Evolutionary conservation across 2,888 invertebrate species (phyloP).

Genomic region (Helicoverpa assulta): DNA sequence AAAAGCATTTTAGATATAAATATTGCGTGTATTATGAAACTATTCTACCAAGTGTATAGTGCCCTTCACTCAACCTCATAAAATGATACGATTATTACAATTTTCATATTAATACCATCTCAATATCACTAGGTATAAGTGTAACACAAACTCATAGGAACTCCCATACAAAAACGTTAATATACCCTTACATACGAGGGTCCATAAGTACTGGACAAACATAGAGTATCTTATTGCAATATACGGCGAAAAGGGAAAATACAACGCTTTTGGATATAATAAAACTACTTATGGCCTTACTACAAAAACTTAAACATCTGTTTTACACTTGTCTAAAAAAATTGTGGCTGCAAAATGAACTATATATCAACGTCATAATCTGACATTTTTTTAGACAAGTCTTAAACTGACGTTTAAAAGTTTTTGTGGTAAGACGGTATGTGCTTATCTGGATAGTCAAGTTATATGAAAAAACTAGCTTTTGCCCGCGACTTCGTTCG

Average conservation of each 20-base stretch:
- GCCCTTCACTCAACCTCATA: background rate
- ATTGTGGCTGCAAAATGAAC: too few species aligned
- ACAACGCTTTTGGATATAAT: slow-evolving; percentile 38
- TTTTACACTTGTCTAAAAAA: too few species aligned
- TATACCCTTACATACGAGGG: slow-evolving; percentile 29
- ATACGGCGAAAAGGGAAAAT: slow-evolving; percentile 33
- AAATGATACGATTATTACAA: slow-evolving; percentile 15
- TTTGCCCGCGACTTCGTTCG: too few species aligned
- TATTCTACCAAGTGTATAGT: background rate
- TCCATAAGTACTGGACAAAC: slow-evolving; percentile 34
- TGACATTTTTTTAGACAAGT: too few species aligned
- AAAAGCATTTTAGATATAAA: too few species aligned
- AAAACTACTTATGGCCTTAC: too few species aligned
- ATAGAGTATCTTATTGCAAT: slow-evolving; percentile 33
- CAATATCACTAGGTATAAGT: slow-evolving; percentile 16
- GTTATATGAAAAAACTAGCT: background rate
- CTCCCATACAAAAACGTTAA: slow-evolving; percentile 32
- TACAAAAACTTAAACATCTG: too few species aligned
- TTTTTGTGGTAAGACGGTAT: too few species aligned
- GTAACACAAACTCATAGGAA: slow-evolving; percentile 27
- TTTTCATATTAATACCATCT: slow-evolving; percentile 21
- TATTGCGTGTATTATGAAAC: too few species aligned
- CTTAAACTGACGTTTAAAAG: too few species aligned
- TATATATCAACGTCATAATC: too few species aligned
- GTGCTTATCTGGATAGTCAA: slow-evolving; percentile 30